Conservation (phyloP, 2,113 vertebrate genomes). For the Cyprinodon tularosa region DNA sequence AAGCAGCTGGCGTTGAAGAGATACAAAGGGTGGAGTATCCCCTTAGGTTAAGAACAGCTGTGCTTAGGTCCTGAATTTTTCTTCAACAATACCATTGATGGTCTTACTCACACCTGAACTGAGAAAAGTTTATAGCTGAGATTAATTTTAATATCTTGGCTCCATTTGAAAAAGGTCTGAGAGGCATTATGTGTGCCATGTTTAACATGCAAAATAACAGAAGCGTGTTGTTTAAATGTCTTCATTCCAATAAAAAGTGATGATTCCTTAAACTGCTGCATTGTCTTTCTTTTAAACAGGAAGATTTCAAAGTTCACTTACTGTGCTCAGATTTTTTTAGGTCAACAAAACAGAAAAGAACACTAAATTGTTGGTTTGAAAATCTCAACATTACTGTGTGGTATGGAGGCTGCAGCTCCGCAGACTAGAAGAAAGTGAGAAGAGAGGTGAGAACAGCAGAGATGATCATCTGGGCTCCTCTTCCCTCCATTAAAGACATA, state of each 20-base stretch:
- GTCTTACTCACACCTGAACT: conserved; percentile 13
- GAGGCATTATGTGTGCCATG: background rate
- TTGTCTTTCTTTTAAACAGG: background rate
- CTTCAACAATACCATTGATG: background rate
- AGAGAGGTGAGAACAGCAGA: too few relatives aligned
- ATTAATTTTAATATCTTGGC: background rate
- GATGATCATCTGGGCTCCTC: too few relatives aligned
- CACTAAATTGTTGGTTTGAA: too few relatives aligned
- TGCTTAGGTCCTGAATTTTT: background rate
- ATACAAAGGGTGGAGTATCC: conserved; percentile 3
- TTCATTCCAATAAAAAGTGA: conserved; percentile 73
- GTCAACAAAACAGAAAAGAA: too few relatives aligned
- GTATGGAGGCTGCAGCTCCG: too few relatives aligned
- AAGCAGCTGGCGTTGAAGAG: background rate
- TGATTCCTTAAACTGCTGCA: conserved; percentile 42
- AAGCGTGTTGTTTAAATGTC: conserved; percentile 70
- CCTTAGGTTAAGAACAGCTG: background rate
- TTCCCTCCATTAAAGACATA: too few relatives aligned
- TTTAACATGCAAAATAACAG: conserved; percentile 17
- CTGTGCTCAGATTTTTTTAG: too few relatives aligned
- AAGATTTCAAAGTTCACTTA: too few relatives aligned
- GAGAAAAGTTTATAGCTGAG: background rate
- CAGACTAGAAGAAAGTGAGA: too few relatives aligned
- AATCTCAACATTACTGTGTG: too few relatives aligned
- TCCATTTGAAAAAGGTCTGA: conserved; percentile 7